Evolutionary conservation across 2,888 invertebrate genomes (phyloP), one percentile per base, ranked within the genome.

Genomic region (Adelognathus sp.): DNA sequence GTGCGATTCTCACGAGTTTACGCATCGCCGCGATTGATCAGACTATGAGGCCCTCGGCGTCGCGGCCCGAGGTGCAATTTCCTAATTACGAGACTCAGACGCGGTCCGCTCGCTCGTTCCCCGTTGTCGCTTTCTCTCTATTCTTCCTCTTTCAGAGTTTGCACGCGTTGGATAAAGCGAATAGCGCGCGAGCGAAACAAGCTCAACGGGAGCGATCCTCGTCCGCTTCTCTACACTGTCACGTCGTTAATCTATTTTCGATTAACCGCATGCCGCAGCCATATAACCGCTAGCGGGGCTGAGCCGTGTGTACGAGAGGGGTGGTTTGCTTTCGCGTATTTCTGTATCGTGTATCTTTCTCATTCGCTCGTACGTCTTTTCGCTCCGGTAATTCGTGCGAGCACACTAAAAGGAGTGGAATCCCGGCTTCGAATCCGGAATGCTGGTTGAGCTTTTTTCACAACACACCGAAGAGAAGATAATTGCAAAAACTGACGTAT

Each of bases 81-180:
- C 75, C 75, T 71, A 79, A 79, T 79, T 79, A 79, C 67, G 79
- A 73, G 46, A 41, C 56, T 64, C 63, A 60, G 81, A 78, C 70
- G 80, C 66, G 50, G 66, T 61, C 63, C 66, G 52, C 21, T 52
- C 18, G 58, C 21, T 58, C 52, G 70, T 70, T 18, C 66, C 44
- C 33, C 29, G 52, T 16, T n/a, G n/a, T 60, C 80, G 73, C 80
- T 61, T 69, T 81, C 81, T 78, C 77, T 78, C n/a, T n/a, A n/a
- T n/a, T n/a, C n/a, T 9, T 39, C 36, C 52, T 66, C 78, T 66
- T 79, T 76, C n/a, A 54, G 60, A 73, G 24, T 29, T 46, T 21
- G n/a, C 66, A 50, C 54, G 11, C 27, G 36, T 18, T 14, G 54
- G 44, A 29, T 41, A 70, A 78, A 67, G 3, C 63, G 18, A 36